Conservation (phyloP, 2,797 vertebrate species). For the Sebastiscus albofasciatus region DNA sequence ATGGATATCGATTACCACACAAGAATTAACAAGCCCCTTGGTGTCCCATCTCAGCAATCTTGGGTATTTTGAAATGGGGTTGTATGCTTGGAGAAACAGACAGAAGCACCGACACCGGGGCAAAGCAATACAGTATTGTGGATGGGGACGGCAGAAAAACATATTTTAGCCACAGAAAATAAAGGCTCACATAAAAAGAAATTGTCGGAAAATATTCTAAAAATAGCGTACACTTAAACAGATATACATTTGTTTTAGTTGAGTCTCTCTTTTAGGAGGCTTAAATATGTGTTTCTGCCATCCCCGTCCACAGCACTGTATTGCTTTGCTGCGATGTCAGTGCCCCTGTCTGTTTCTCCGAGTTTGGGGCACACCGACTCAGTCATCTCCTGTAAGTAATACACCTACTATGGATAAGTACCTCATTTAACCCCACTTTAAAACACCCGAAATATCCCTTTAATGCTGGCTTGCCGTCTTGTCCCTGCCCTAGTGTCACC, state of each 20-base stretch:
- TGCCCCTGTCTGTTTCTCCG: background rate
- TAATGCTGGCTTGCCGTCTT: background rate
- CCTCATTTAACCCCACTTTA: background rate
- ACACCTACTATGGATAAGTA: background rate
- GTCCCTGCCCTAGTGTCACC: conserved; percentile 12
- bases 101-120: too few species aligned
- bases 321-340: background rate
- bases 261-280: background rate
- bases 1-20: too few species aligned
- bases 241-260: background rate
- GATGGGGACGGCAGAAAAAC: too few species aligned
- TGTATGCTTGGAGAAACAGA: too few species aligned
- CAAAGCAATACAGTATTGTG: too few species aligned
- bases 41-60: too few species aligned
- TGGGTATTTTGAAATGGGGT: too few species aligned
- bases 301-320: background rate
- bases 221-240: background rate
- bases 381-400: background rate
- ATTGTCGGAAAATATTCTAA: background rate
- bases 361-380: background rate
- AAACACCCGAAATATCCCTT: background rate
- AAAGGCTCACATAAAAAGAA: too few species aligned
- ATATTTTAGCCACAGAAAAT: too few species aligned
- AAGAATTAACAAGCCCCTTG: too few species aligned
- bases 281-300: background rate